Conservation (phyloP, 2,888 invertebrate species). For the Chaetogeoica ovagalla region DNA sequence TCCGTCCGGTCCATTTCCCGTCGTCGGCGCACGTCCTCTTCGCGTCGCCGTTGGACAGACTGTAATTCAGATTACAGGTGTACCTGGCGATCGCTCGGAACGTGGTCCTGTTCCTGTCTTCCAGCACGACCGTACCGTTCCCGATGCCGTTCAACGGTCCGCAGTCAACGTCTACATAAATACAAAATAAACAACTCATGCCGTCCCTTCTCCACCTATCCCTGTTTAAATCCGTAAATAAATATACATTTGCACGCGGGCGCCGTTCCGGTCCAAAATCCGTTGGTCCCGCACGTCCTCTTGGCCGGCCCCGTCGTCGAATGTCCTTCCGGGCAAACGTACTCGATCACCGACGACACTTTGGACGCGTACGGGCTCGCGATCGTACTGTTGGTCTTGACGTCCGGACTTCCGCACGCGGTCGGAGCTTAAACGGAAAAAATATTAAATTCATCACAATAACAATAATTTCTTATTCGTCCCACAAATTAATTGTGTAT, state of each 20-base stretch:
- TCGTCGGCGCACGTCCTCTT: constrained; percentile 73
- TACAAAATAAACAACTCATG: too few species aligned
- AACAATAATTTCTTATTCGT: too few species aligned
- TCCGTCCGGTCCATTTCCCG: constrained; percentile 61
- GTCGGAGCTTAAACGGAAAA: constrained; percentile 72
- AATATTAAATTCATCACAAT: constrained; percentile 47
- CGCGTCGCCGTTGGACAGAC: constrained; percentile 72
- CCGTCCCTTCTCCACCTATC: neutral
- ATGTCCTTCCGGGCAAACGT: constrained; percentile 80
- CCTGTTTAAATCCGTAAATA: neutral
- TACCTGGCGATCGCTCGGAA: constrained; percentile 77
- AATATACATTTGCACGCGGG: constrained; percentile 80
- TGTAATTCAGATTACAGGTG: constrained; percentile 81
- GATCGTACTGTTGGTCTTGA: constrained; percentile 79
- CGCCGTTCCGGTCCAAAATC: constrained; percentile 81
- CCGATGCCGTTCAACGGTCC: constrained; percentile 70
- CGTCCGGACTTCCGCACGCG: constrained; percentile 86
- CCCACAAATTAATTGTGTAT: too few species aligned
- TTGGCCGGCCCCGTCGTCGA: constrained; percentile 72
- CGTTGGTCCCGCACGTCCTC: constrained; percentile 72
- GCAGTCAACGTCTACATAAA: constrained; percentile 77
- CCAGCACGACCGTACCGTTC: constrained; percentile 72
- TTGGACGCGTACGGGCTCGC: constrained; percentile 67
- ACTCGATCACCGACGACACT: constrained; percentile 73
- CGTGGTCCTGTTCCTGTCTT: constrained; percentile 75